Base-by-base conservation (phyloP, 2,113 vertebrate genomes). In the Crotophaga sulcirostris region DNA sequence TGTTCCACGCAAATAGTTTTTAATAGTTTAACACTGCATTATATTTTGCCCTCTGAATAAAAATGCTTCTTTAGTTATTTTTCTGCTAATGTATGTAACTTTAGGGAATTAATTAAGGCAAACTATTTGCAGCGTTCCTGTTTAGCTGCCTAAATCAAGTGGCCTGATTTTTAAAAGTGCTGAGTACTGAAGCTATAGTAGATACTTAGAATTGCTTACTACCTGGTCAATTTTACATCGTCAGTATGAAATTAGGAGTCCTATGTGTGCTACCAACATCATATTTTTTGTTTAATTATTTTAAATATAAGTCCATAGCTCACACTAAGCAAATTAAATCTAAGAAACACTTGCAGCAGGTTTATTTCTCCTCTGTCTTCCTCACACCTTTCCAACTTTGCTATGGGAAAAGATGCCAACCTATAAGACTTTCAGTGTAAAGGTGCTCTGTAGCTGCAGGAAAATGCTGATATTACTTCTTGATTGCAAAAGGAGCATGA, bases 21-120 rank as follows among this genome's bases (percentile, higher is more conserved):
- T 92, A 93, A 84, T 83, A 74, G 88, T 95, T 95, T 94, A 94
- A 95, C 38, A 47, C 83, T 74, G 76, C 86, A 59, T 93, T 90
- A 59, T 75, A 66, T 95, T 95, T 96, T 84, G 75, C 64, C 42
- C 94, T 59, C 86, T 88, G 92, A 88, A 93, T 77, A 88, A 90
- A 97, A 97, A 59, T 52, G 72, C 83, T 83, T 59, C 90, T 95
- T 92, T 93, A 92, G 92, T 93, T 94, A 86, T 94, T 95, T 95
- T 95, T 93, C 90, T 92, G 92, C 94, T 96, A 90, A 95, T 93
- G 95, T 80, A 11, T 83, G 79, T 90, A 90, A 95, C 94, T 86
- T 94, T 67, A 56, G 94, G 96, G 88, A 96, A 40, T 79, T 93
- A 86, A 93, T 93, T 95, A 96, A 92, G 55, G 59, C 25, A 93